Percentiles rank a stretch among this genome's conserved stretches.
These are phyloP conservation scores for Danaus plexippus DNA, from an alignment of 1,140 invertebrate species.

Conservation along the genomic window DNA sequence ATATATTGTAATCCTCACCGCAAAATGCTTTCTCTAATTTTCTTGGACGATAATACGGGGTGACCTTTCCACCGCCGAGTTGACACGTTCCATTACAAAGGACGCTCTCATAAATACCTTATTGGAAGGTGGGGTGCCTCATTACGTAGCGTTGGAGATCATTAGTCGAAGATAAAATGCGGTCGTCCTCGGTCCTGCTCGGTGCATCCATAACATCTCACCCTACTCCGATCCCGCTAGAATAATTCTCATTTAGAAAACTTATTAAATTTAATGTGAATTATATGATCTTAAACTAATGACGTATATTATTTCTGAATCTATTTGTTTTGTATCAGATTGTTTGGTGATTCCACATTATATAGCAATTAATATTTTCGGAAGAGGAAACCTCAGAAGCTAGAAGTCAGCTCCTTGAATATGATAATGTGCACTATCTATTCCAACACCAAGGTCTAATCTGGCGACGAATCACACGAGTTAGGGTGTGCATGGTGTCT, in stretches of 20 bases:
- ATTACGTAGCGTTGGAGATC: conserved; percentile 49
- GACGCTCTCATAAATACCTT: conserved; percentile 64
- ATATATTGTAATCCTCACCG: conserved; percentile 20
- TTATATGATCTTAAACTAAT: no score
- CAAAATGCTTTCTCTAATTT: conserved; percentile 39
- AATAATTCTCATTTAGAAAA: neutral
- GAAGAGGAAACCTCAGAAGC: conserved; percentile 14
- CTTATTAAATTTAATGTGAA: no score
- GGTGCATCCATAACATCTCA: conserved; percentile 31
- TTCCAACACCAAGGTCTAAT: conserved; percentile 36
- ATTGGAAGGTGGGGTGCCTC: conserved; percentile 47
- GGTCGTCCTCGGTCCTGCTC: conserved; percentile 29
- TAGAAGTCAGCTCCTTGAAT: conserved; percentile 28
- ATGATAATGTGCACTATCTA: conserved; percentile 52
- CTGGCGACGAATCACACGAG: conserved; percentile 36
- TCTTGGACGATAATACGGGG: conserved; percentile 35
- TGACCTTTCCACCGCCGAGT: conserved; percentile 33
- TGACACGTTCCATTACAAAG: conserved; percentile 54
- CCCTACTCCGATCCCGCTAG: conserved; percentile 3
- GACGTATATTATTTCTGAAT: no score
- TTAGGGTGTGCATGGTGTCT: conserved; percentile 28
- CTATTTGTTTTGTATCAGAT: no score
- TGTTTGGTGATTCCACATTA: no score
- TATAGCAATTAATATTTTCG: neutral
- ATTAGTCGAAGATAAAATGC: conserved; percentile 58